Evolutionary conservation across 2,888 invertebrate species (phyloP), one percentile per base, ranked within the genome.

Genomic region (Hermaeophaga mercurialis): DNA sequence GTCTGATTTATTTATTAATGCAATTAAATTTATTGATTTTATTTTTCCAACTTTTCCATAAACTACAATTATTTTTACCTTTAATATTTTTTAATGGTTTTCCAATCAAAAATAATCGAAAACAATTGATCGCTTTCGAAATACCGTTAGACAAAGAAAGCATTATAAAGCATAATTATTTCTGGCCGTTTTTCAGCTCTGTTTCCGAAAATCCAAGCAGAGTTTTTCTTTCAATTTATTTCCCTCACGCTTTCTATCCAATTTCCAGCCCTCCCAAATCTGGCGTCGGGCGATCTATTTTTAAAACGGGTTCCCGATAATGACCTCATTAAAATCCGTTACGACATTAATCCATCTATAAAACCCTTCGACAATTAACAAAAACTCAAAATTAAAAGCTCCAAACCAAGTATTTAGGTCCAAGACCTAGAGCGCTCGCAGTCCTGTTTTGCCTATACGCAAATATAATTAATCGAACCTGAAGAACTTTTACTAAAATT

Each of bases 291-390:
- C n/a, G 34, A 43, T 52, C 43, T 52, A 44, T 52, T 43, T 52
- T 52, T 44, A 34, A 52, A 43, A 44, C 43, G 17, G 43, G 43
- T 34, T 44, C 22, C 34, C 45, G 31, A 50, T 56, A 56, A 56
- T 56, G 50, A 56, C 38, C 50, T 56, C 56, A 56, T 56, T 56
- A 56, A 56, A 56, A 38, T 50, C 47, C 45, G 45, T 56, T 39
- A 50, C 39, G 17, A 45, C 50, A 56, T 38, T 56, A 50, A 56
- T 50, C 45, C 45, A 15, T 12, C 33, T 9, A 50, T 45, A 38
- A 49, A 45, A 24, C 19, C 39, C 45, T 24, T 14, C 56, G 12
- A 50, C 49, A 45, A 50, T 41, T 39, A 50, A 56, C 45, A 43
- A 52, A 43, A 52, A n/a, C n/a, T n/a, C n/a, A n/a, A n/a, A n/a